Conservation (phyloP, 2,113 vertebrate species). For the Paracanthobrama guichenoti region DNA sequence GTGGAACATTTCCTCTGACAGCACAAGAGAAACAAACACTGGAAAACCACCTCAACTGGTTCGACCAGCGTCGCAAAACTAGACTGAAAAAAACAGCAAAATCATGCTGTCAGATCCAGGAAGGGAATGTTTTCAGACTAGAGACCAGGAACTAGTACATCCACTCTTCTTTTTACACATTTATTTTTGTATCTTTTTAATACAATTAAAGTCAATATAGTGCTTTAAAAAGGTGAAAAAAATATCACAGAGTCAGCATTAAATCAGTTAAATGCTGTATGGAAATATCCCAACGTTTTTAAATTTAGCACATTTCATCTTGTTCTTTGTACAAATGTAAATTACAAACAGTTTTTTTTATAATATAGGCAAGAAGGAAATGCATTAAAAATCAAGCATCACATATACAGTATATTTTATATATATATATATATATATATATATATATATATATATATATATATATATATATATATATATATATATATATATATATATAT, state of each 20-base stretch:
- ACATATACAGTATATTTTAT: not conserved
- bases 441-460: no score
- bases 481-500: no score
- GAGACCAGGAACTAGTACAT: not conserved
- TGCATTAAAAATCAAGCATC: not conserved
- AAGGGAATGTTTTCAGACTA: not conserved
- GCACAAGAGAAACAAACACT: conserved; percentile 51
- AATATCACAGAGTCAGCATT: not conserved
- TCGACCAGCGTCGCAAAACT: not conserved
- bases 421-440: no score
- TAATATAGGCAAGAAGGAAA: not conserved
- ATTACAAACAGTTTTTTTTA: not conserved
- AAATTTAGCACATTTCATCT: not conserved
- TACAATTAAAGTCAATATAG: not conserved
- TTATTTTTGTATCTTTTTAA: not conserved
- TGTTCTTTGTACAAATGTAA: not conserved
- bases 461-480: no score
- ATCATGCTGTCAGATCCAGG: not conserved
- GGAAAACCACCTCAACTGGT: conserved; percentile 42
- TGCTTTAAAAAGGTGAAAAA: conserved; percentile 46
- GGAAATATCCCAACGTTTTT: conserved; percentile 10
- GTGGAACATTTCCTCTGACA: conserved; percentile 53
- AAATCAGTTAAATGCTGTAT: conserved; percentile 1
- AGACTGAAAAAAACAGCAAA: not conserved
- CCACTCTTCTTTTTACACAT: not conserved